Evolutionary conservation across 2,113 vertebrate genomes (phyloP), one percentile per base, ranked within the genome.

Genomic region (Centropus unirufus): DNA sequence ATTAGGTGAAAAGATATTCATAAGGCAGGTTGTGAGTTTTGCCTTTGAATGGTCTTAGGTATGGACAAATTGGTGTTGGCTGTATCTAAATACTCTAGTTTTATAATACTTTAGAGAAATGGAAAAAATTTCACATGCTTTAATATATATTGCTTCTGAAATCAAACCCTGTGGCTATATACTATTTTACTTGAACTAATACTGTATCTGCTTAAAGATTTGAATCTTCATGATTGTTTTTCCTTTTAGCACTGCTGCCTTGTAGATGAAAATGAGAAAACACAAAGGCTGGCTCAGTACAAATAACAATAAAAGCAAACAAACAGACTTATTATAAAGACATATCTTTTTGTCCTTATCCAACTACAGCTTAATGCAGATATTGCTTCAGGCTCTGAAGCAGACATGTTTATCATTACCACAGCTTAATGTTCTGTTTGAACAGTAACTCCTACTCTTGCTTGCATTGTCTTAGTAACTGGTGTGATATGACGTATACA

Each of bases 261-360:
- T 74, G 86, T 82, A 89, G 66, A 74, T 77, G 93, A 92, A 95
- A 95, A 95, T 77, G 76, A 96, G 69, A 91, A 91, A 90, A 64
- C 24, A 19, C 27, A 1, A 7, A 83, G 9, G 34, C 15, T 90
- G 80, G 51, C 75, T 96, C 73, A 80, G 52, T 89, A 81, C 82
- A 96, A 94, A 96, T 84, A 95, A 90, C 69, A 92, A 84, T 69
- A 83, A 87, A 90, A 59, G 93, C 70, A 88, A 96, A 95, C 84
- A 96, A 84, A 36, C 75, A 84, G 76, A 78, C 67, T 91, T 92
- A 76, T 82, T 91, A 84, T 91, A 83, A 91, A 95, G 92, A 95
- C 57, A 21, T 85, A 83, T 94, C 29, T 83, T 87, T 94, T 88
- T 92, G 83, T 86, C 90, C 64, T 96, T 95, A 89, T 82, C 34